These are phyloP conservation scores for Cercopithecus mona DNA, from an alignment of 2,113 vertebrate genomes.

Conservation along the genomic window DNA sequence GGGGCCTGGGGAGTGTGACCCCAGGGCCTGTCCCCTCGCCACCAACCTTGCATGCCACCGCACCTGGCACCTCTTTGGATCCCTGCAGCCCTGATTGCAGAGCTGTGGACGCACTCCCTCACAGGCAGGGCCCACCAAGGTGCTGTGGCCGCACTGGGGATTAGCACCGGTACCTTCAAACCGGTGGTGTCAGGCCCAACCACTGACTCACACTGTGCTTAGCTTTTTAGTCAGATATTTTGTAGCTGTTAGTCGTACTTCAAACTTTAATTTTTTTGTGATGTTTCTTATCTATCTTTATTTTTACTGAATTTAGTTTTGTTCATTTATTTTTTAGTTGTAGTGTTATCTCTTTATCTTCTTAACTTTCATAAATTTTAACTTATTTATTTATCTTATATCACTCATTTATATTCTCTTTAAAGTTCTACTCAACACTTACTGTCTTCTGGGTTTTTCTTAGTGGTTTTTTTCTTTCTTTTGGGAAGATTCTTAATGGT, in stretches of 20 bases:
- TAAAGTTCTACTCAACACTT: neutral
- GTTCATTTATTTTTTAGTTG: neutral
- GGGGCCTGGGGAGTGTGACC: neutral
- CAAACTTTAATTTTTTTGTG: neutral
- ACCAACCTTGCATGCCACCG: neutral
- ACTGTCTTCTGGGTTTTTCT: neutral
- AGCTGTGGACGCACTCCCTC: too few relatives aligned
- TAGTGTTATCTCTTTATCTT: neutral
- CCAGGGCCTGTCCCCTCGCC: neutral
- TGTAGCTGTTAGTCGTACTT: neutral
- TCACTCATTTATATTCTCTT: neutral
- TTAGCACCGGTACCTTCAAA: neutral
- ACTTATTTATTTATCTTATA: neutral
- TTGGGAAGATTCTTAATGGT: slow-evolving; percentile 3
- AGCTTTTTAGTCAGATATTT: neutral
- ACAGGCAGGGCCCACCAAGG: too few relatives aligned
- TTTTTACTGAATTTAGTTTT: neutral
- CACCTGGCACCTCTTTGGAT: neutral
- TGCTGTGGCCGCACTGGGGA: too few relatives aligned
- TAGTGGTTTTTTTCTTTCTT: neutral
- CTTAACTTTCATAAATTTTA: neutral
- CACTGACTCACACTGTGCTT: rapidly evolving
- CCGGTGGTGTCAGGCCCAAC: neutral
- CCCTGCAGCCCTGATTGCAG: too few relatives aligned
- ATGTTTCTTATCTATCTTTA: neutral